Conservation (phyloP, 2,888 invertebrate genomes). For the Eupsilia transversa region DNA sequence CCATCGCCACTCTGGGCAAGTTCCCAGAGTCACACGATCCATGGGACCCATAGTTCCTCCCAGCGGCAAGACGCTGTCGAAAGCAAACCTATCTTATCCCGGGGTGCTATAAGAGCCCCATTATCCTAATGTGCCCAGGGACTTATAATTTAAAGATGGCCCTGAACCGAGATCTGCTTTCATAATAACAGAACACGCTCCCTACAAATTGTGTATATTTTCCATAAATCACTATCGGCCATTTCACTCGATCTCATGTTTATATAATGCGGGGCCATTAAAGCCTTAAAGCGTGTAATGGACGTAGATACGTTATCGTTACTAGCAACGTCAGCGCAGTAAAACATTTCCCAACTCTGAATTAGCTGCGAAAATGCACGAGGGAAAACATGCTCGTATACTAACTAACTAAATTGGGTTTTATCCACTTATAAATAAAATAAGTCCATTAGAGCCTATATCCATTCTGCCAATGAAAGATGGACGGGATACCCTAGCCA, state of each 20-base stretch:
- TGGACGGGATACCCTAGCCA: neutral
- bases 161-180: neutral
- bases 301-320: constrained; percentile 54
- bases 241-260: constrained; percentile 8
- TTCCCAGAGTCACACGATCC: no score
- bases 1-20: no score
- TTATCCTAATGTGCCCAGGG: no score
- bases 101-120: no score
- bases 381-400: neutral
- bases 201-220: constrained; percentile 1
- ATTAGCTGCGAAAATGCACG: constrained; percentile 7
- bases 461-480: neutral
- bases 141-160: no score
- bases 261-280: constrained; percentile 30
- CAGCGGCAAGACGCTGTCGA: no score
- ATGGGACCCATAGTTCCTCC: no score
- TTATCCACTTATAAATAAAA: neutral
- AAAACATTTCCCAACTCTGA: constrained; percentile 28
- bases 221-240: constrained; percentile 28
- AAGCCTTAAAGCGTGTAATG: constrained; percentile 50
- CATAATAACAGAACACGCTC: constrained; percentile 9
- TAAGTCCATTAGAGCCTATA: neutral
- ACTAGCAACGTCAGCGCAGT: constrained; percentile 16
- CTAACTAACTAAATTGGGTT: neutral
- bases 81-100: no score